Evolutionary conservation across 2,888 invertebrate species (phyloP).

Genomic region (Rotaria sp.): DNA sequence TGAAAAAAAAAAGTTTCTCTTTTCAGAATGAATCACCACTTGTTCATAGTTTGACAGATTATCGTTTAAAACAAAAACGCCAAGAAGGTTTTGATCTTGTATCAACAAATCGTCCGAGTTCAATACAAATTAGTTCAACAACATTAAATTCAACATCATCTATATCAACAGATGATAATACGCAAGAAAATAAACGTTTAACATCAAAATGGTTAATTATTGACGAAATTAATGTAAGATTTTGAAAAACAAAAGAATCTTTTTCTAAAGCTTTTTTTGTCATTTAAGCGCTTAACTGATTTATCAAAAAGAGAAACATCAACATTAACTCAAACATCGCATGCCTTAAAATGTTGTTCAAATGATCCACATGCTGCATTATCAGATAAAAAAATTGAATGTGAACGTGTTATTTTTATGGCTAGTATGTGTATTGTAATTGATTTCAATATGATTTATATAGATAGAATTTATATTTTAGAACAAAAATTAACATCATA

Average conservation of each 20-base stretch:
- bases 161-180: neutral
- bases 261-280: too few relatives aligned
- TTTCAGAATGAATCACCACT: slow-evolving; percentile 6
- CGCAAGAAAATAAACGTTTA: slow-evolving; percentile 17
- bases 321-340: slow-evolving; percentile 9
- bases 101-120: neutral
- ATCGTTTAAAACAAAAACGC: slow-evolving; percentile 26
- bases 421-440: neutral
- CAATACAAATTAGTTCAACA: neutral
- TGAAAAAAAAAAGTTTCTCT: neutral
- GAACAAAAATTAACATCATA: slow-evolving; percentile 17
- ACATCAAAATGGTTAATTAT: slow-evolving; percentile 20
- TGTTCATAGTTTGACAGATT: slow-evolving; percentile 16
- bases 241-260: neutral
- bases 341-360: slow-evolving; percentile 13
- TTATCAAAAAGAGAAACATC: slow-evolving; percentile 15
- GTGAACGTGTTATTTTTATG: slow-evolving; percentile 23
- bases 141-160: slow-evolving; percentile 10
- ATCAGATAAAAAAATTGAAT: slow-evolving; percentile 30
- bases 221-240: neutral
- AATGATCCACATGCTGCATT: slow-evolving; percentile 22
- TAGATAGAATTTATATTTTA: neutral
- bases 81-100: neutral
- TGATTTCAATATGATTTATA: too few relatives aligned
- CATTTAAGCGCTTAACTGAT: neutral